Percentiles rank a stretch among this genome's conserved stretches.
These are phyloP conservation scores for Hylaeus anthracinus DNA, from an alignment of 1,140 invertebrate species.

Conservation along the genomic window DNA sequence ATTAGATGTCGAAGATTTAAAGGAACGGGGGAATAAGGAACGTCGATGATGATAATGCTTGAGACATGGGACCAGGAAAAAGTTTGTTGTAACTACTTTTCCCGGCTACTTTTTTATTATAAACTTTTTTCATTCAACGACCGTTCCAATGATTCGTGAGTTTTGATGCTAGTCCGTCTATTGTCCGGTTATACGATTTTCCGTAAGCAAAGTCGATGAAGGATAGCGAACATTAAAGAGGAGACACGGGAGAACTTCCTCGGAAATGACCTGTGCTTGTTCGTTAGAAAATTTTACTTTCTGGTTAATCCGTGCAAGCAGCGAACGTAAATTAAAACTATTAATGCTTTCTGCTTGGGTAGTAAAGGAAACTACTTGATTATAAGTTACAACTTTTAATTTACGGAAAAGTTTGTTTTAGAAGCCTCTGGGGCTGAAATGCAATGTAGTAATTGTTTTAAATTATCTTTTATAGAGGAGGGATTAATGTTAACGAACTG, in stretches of 20 bases:
- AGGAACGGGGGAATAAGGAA: slow-evolving; percentile 13
- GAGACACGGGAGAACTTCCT: background rate
- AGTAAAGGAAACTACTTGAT: too few relatives aligned
- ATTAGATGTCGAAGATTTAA: slow-evolving; percentile 22
- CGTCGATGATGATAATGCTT: slow-evolving; percentile 55
- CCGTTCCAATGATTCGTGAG: slow-evolving; percentile 17
- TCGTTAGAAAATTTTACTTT: too few relatives aligned
- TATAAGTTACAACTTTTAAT: too few relatives aligned
- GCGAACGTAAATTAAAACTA: too few relatives aligned
- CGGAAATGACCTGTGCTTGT: too few relatives aligned
- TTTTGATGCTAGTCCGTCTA: slow-evolving; percentile 4
- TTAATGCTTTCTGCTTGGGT: too few relatives aligned
- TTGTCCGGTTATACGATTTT: slow-evolving; percentile 6
- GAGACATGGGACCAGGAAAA: slow-evolving; percentile 69
- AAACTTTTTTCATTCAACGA: slow-evolving; percentile 38
- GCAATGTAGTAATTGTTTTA: too few relatives aligned
- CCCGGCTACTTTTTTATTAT: slow-evolving; percentile 54
- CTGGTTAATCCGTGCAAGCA: too few relatives aligned
- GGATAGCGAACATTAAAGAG: background rate
- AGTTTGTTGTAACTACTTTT: slow-evolving; percentile 59
- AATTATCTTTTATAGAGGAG: too few relatives aligned
- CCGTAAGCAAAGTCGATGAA: background rate
- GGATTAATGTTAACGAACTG: too few relatives aligned
- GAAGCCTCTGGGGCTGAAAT: too few relatives aligned
- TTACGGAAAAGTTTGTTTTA: too few relatives aligned